Conservation (phyloP, 2,888 invertebrate species). For the Omphaloscelis lunosa region DNA sequence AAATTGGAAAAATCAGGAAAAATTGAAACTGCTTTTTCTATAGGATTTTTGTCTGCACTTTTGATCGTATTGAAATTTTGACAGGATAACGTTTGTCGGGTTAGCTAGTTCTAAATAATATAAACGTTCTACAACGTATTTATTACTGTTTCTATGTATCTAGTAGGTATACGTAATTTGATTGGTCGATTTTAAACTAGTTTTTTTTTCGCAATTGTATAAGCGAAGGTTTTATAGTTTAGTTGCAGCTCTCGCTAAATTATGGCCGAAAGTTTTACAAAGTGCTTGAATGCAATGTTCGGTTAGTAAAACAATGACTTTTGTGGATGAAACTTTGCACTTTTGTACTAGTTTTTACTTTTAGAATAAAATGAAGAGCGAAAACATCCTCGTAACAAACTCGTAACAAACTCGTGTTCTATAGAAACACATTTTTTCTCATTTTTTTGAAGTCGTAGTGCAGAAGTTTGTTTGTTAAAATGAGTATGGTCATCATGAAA, state of each 20-base stretch:
- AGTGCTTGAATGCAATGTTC: background rate
- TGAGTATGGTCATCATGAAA: constrained; percentile 13
- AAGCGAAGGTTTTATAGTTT: too few species aligned
- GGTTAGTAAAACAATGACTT: background rate
- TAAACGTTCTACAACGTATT: background rate
- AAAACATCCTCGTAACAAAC: constrained; percentile 4
- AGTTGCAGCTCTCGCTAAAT: background rate
- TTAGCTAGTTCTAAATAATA: background rate
- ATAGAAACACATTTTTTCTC: constrained; percentile 17
- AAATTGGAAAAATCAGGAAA: too few species aligned
- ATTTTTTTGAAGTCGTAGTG: constrained; percentile 2
- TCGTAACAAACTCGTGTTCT: constrained; percentile 2
- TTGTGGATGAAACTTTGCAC: background rate
- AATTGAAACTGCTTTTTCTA: too few species aligned
- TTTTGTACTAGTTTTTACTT: background rate
- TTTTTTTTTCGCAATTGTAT: background rate
- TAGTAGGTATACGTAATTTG: background rate
- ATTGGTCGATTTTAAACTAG: background rate
- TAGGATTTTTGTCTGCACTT: too few species aligned
- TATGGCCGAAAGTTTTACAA: background rate
- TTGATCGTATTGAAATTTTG: too few species aligned
- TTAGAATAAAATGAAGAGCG: background rate
- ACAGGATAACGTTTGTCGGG: too few species aligned
- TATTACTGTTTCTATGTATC: too few species aligned
- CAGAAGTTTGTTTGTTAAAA: constrained; percentile 37